phyloP scores from a whole-genome alignment of 2,113 vertebrate genomes.

The Perca schrenkii region DNA sequence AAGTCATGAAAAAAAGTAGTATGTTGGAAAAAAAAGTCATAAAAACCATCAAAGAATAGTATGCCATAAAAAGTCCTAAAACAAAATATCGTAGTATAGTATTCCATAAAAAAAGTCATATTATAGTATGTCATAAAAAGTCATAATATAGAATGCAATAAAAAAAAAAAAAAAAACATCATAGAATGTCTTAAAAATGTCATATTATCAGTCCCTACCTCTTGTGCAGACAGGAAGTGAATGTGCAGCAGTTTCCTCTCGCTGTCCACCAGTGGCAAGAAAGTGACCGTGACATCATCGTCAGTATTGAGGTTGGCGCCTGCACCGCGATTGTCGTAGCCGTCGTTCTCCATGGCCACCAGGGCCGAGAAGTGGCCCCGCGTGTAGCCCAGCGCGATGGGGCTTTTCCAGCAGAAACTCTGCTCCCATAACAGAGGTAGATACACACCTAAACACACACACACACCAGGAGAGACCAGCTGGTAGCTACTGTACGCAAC shows the following conservation, averaged over 20 bases:
- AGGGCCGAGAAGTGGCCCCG: conserved; percentile 98
- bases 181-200: too few relatives aligned
- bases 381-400: conserved; percentile 98
- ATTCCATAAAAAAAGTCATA: too few relatives aligned
- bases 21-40: too few relatives aligned
- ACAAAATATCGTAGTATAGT: too few relatives aligned
- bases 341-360: conserved; percentile 99
- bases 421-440: conserved; percentile 98
- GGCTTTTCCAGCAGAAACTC: conserved; percentile 99
- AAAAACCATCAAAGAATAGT: not conserved
- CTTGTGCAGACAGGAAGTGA: conserved; percentile 98
- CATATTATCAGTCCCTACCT: conserved; percentile 83
- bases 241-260: conserved; percentile 96
- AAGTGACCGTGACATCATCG: conserved; percentile 95
- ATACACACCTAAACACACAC: conserved; percentile 89
- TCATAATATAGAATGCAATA: too few relatives aligned
- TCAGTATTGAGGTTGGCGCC: conserved; percentile 98
- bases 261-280: conserved; percentile 96
- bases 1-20: too few relatives aligned
- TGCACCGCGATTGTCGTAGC: conserved; percentile 96
- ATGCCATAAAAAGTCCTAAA: not conserved
- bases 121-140: too few relatives aligned
- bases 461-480: conserved; percentile 18
- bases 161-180: not conserved
- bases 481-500: too few relatives aligned